Percentiles rank a stretch among this genome's conserved stretches.
These are phyloP conservation scores for Vulpes ferrilata DNA, from an alignment of 2,113 vertebrate species.

Conservation along the genomic window DNA sequence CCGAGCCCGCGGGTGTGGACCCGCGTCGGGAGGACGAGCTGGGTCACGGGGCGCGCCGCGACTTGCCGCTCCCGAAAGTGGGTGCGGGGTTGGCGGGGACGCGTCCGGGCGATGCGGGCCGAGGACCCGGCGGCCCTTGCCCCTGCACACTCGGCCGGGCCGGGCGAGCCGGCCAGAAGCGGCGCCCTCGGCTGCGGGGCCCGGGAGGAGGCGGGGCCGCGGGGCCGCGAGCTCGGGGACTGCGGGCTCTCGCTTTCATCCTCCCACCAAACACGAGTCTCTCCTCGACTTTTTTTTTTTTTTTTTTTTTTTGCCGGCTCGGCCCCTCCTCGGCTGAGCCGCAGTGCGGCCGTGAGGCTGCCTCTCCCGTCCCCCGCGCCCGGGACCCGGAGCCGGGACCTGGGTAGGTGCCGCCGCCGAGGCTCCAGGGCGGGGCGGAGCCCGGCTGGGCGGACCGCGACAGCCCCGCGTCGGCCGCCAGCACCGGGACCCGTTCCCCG, in stretches of 20 bases:
- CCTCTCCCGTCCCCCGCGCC: background rate
- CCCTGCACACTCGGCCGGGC: background rate
- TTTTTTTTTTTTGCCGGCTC: background rate
- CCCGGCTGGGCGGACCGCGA: too few species aligned
- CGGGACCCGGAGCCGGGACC: background rate
- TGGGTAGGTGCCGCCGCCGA: background rate
- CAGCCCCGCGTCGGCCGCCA: background rate
- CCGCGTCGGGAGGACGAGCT: background rate
- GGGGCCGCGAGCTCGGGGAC: background rate
- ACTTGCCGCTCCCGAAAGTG: background rate
- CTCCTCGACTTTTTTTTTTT: background rate
- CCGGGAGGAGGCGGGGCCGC: background rate
- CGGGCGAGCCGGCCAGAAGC: background rate
- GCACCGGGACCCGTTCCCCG: background rate
- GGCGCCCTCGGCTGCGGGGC: background rate
- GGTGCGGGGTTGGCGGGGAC: background rate
- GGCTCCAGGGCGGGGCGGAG: background rate
- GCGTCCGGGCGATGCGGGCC: background rate
- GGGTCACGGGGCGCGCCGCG: background rate
- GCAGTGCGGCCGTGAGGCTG: slow-evolving; percentile 21
- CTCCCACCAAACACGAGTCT: background rate
- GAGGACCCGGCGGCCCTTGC: background rate
- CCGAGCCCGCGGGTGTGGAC: background rate
- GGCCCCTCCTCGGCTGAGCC: background rate
- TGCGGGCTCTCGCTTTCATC: background rate